These are phyloP conservation scores for Parnassius mnemosyne DNA, from an alignment of 2,888 invertebrate species.

Conservation along the genomic window DNA sequence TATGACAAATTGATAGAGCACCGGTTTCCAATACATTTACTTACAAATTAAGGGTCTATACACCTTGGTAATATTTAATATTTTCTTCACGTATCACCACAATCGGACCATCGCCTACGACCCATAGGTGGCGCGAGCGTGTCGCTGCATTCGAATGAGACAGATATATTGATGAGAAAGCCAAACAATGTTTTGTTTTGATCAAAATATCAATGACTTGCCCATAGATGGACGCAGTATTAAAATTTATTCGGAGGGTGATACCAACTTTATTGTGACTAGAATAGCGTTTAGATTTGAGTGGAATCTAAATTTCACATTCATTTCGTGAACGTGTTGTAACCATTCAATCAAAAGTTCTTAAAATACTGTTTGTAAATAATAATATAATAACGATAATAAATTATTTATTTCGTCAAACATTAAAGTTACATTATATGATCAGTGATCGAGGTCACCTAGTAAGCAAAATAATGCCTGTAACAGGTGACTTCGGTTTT, in stretches of 20 bases:
- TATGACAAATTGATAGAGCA: constrained; percentile 6
- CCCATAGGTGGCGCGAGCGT: constrained; percentile 35
- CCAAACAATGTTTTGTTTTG: constrained; percentile 37
- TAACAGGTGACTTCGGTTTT: no score
- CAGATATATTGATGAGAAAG: constrained; percentile 31
- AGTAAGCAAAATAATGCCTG: no score
- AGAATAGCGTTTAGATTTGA: constrained; percentile 17
- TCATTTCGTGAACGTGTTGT: not conserved
- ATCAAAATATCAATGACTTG: constrained; percentile 35
- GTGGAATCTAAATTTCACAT: constrained; percentile 1
- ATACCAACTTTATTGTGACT: constrained; percentile 16
- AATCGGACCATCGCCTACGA: constrained; percentile 38
- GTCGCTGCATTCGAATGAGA: constrained; percentile 30
- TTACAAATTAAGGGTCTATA: constrained; percentile 13
- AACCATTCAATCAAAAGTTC: not conserved
- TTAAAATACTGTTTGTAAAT: not conserved
- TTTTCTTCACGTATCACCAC: constrained; percentile 36
- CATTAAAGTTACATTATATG: no score
- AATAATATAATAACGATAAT: no score
- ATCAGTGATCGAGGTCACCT: no score
- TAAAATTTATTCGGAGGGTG: constrained; percentile 19
- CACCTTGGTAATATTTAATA: constrained; percentile 23
- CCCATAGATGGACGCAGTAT: constrained; percentile 25
- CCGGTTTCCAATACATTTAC: not conserved
- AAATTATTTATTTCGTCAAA: no score